phyloP scores from a whole-genome alignment of 2,888 invertebrate genomes.

The Ctena decussata region DNA sequence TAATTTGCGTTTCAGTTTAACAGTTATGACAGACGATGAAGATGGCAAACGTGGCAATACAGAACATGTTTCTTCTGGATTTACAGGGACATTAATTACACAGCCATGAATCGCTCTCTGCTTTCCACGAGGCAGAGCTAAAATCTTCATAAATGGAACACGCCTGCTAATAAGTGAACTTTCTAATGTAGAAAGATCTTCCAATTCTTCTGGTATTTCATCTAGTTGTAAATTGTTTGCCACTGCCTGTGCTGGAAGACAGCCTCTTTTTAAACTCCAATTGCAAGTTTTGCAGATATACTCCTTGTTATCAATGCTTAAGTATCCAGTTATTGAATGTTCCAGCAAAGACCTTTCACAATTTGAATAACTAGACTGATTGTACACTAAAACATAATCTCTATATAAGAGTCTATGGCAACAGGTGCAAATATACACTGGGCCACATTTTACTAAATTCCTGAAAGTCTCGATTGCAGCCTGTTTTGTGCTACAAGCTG shows the following conservation, averaged over 20 bases:
- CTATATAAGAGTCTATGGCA: conserved; percentile 25
- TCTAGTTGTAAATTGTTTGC: conserved; percentile 36
- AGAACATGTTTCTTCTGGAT: conserved; percentile 16
- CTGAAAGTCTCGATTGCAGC: not conserved
- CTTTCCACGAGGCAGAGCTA: conserved; percentile 38
- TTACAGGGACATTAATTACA: conserved; percentile 49
- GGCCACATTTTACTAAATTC: not conserved
- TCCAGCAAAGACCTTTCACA: not conserved
- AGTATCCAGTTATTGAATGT: not conserved
- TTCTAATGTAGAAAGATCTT: conserved; percentile 42
- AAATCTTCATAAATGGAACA: conserved; percentile 48
- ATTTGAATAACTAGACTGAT: not conserved
- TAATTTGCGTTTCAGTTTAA: conserved; percentile 38
- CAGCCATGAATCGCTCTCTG: conserved; percentile 42
- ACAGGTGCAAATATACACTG: conserved; percentile 20
- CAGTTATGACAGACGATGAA: conserved; percentile 11
- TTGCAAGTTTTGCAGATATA: conserved; percentile 30
- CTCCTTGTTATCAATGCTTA: conserved; percentile 17
- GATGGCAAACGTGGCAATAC: conserved; percentile 39
- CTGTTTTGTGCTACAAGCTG: too few relatives aligned
- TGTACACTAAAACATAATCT: not conserved
- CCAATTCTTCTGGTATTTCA: conserved; percentile 24
- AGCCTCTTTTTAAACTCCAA: not conserved
- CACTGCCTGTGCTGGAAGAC: conserved; percentile 26
- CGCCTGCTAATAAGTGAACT: conserved; percentile 30